Evolutionary conservation across 2,113 vertebrate species (phyloP).

Genomic region (Corythoichthys intestinalis): DNA sequence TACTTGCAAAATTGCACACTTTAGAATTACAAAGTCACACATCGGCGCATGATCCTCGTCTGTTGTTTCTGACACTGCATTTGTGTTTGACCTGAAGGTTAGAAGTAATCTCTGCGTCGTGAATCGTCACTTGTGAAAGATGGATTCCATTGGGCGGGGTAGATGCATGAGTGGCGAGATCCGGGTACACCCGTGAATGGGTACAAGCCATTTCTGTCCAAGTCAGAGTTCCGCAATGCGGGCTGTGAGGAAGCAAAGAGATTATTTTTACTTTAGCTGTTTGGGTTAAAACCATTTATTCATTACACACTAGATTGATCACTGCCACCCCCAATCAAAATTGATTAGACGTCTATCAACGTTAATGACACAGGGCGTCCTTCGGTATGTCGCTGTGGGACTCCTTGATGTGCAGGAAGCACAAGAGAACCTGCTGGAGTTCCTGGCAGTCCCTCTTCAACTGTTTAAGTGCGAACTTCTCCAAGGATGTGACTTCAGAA

Average conservation of each 20-base stretch:
- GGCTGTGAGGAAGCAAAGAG: slow-evolving; percentile 55
- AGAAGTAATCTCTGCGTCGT: slow-evolving; percentile 94
- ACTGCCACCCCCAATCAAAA: too few relatives aligned
- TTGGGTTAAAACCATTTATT: background rate
- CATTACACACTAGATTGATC: too few relatives aligned
- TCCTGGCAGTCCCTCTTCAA: too few relatives aligned
- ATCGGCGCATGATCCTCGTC: background rate
- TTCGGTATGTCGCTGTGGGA: too few relatives aligned
- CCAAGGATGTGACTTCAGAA: too few relatives aligned
- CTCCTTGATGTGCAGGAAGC: too few relatives aligned
- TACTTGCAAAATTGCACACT: slow-evolving; percentile 33
- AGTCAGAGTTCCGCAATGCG: slow-evolving; percentile 87
- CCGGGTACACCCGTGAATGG: slow-evolving; percentile 91
- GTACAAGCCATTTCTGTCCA: slow-evolving; percentile 90
- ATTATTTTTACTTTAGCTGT: background rate
- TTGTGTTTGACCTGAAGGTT: slow-evolving; percentile 32
- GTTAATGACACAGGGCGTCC: too few relatives aligned
- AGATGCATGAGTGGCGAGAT: slow-evolving; percentile 95
- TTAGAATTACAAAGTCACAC: background rate
- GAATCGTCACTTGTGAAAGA: slow-evolving; percentile 95
- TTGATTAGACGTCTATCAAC: too few relatives aligned
- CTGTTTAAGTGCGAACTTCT: too few relatives aligned
- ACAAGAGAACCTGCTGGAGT: too few relatives aligned
- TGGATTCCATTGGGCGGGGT: slow-evolving; percentile 93
- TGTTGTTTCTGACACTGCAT: background rate